Base-by-base conservation (phyloP, 2,113 vertebrate genomes). In the Arizona elegans region DNA sequence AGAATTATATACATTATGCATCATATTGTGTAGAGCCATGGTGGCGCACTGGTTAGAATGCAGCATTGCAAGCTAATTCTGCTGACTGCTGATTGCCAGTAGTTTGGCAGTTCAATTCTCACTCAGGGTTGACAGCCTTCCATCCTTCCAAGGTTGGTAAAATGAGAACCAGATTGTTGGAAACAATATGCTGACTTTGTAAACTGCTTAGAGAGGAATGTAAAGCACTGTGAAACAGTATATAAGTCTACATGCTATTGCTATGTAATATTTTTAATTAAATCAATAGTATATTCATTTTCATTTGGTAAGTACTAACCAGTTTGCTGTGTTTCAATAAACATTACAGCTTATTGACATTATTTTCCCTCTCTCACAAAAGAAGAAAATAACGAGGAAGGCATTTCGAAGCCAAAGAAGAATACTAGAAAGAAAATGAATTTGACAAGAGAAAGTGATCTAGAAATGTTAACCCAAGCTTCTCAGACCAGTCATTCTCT, bases 371-470 rank as follows among this genome's bases (percentile, higher is more conserved):
- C 24, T 86, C 88, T 17, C 19, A 92, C 91, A 56, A 85, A 94
- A 95, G 65, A 86, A 95, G 96, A 58, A 93, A 90, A 65, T 24
- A 11, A 59, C 11, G 23, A 87, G 70, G 0, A 38, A 47, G 29
- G 0, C n/a, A 2, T 86, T 70, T 23, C 38, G 0, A 95, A 92
- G 85, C 70, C 29, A 17, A 91, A 95, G 17, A 96, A 93, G 87
- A 93, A 47, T 11, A 23, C 56, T 26, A 43, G 1, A 11, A 92
- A 53, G 17, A 93, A 88, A 47, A 24, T 1, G 0, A 50, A 86
- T 2, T 13, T 12, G 1, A 24, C 0, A 0, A 52, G 0, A 24
- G 8, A n/a, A 0, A 3, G 38, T 1, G 0, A 89, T 38, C 43
- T 56, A 38, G 43, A 81, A 2, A 1, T 0, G 4, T 33, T 50